Evolutionary conservation across 2,888 invertebrate genomes (phyloP).

Genomic region (Meteorus cinctellus): DNA sequence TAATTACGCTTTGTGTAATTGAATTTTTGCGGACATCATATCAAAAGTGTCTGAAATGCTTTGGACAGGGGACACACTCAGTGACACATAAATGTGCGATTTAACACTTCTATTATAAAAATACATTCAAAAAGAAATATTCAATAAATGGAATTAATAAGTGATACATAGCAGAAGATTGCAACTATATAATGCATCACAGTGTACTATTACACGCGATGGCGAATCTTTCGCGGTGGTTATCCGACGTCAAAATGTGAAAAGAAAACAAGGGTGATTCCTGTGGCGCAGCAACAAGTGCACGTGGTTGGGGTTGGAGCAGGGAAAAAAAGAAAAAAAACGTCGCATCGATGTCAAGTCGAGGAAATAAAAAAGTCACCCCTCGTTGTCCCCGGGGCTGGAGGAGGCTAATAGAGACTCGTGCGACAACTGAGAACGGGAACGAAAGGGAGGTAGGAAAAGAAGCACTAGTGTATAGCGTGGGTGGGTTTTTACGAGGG

Average conservation of each 20-base stretch:
- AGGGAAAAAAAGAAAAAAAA: not conserved
- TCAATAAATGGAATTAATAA: not conserved
- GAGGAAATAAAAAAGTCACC: constrained; percentile 72
- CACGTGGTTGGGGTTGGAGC: constrained; percentile 1
- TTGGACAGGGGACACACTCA: no score
- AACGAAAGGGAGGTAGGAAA: constrained; percentile 18
- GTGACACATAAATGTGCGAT: no score
- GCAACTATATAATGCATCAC: constrained; percentile 14
- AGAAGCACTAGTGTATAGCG: constrained; percentile 40
- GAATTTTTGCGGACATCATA: no score
- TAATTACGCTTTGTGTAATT: not conserved
- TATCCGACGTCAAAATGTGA: constrained; percentile 25
- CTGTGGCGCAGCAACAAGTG: constrained; percentile 30
- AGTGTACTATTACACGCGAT: constrained; percentile 36
- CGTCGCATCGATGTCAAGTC: constrained; percentile 59
- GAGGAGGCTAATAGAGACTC: constrained; percentile 63
- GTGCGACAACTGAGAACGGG: constrained; percentile 57
- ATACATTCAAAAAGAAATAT: no score
- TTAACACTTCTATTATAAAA: no score
- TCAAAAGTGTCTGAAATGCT: no score
- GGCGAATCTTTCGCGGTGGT: constrained; percentile 29
- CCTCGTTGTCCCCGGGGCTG: constrained; percentile 41
- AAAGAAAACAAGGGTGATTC: constrained; percentile 48
- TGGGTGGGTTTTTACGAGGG: constrained; percentile 12
- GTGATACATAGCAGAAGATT: constrained; percentile 50